Conservation (phyloP, 2,888 invertebrate species). For the Epiblema foenella region DNA sequence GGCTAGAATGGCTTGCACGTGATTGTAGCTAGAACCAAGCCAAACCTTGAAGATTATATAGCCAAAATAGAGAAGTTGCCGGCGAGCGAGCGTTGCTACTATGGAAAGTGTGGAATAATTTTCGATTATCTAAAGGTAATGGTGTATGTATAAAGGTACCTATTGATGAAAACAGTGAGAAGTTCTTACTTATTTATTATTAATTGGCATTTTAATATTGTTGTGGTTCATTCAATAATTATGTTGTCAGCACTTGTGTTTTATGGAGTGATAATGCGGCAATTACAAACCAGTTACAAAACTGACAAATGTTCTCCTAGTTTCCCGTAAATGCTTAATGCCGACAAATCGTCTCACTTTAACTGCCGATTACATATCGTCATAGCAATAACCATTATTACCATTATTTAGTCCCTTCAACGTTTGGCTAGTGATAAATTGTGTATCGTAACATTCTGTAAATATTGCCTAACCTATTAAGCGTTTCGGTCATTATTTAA, state of each 20-base stretch:
- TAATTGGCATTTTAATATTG: not conserved
- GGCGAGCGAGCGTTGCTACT: not conserved
- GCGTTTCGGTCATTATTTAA: not conserved
- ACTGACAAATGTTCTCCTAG: conserved; percentile 22
- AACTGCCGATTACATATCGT: conserved; percentile 23
- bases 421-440: conserved; percentile 30
- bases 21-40: not conserved
- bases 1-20: conserved; percentile 2
- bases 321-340: conserved; percentile 23
- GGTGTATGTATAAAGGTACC: not conserved
- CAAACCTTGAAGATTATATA: not conserved
- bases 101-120: not conserved
- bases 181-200: not conserved
- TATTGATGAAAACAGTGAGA: not conserved
- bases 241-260: conserved; percentile 11
- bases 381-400: conserved; percentile 19
- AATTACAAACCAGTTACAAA: conserved; percentile 21
- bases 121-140: too few relatives aligned
- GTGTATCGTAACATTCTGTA: conserved; percentile 12
- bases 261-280: conserved; percentile 12
- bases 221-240: conserved; percentile 11
- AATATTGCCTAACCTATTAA: conserved; percentile 1
- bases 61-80: not conserved
- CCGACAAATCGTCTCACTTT: conserved; percentile 29
- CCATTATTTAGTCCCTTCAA: conserved; percentile 22